Conservation (phyloP, 2,797 vertebrate genomes). For the Lindbergichthys nudifrons region DNA sequence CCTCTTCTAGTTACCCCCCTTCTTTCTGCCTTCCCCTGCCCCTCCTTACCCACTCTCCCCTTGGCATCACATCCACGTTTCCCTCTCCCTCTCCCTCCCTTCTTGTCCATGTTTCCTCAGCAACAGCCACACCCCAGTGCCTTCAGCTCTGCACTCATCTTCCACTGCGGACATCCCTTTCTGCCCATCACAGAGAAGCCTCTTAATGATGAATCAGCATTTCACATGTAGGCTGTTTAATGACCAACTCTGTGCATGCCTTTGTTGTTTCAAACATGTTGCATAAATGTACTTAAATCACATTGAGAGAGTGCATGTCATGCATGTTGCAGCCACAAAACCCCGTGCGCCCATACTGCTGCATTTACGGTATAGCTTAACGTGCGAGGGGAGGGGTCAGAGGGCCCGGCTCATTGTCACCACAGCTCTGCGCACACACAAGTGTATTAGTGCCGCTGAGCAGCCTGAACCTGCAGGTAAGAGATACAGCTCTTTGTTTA, state of each 20-base stretch:
- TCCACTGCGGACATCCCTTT: constrained; percentile 31
- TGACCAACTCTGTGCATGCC: background rate
- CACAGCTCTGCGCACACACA: constrained; percentile 42
- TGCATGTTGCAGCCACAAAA: constrained; percentile 8
- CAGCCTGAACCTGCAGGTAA: constrained; percentile 74
- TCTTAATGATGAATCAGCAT: constrained; percentile 11
- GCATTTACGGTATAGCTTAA: constrained; percentile 70
- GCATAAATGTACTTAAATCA: background rate
- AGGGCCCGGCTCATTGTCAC: constrained; percentile 67
- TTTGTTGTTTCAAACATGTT: background rate
- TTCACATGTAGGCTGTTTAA: too few species aligned
- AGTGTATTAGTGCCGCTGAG: constrained; percentile 61
- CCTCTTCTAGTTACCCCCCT: background rate
- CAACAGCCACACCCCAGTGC: constrained; percentile 78
- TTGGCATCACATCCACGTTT: constrained; percentile 24
- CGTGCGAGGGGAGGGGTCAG: constrained; percentile 63
- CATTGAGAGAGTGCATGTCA: background rate
- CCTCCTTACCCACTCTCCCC: background rate
- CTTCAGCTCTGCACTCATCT: constrained; percentile 30
- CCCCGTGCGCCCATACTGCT: constrained; percentile 37
- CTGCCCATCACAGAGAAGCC: background rate
- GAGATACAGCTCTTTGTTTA: constrained; percentile 29
- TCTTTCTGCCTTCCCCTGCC: background rate
- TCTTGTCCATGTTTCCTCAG: constrained; percentile 63
- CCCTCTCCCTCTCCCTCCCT: background rate